A percentile compares a stretch with the other conserved stretches of the same genome.
These are phyloP conservation scores for Incurvaria masculella DNA, from an alignment of 2,888 invertebrate genomes.

Conservation along the genomic window DNA sequence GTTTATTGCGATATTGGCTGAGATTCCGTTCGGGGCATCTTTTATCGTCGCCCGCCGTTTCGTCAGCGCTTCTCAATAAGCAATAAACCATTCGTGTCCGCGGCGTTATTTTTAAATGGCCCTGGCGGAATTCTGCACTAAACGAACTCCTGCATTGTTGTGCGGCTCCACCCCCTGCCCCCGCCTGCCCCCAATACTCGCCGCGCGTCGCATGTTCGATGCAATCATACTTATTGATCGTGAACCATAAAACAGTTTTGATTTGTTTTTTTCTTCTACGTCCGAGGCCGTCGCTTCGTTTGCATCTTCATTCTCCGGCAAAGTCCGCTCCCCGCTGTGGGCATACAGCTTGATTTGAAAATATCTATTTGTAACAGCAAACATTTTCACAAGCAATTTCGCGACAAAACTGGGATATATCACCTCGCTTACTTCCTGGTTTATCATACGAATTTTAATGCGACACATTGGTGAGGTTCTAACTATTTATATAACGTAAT, in stretches of 20 bases:
- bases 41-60: conserved; percentile 47
- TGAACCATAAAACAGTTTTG: neutral
- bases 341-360: too few relatives aligned
- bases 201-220: neutral
- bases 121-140: neutral
- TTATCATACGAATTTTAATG: too few relatives aligned
- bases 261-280: neutral
- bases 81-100: conserved; percentile 54
- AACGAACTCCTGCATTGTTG: neutral
- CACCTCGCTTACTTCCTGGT: too few relatives aligned
- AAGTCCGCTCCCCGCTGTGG: too few relatives aligned
- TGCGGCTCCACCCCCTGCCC: neutral
- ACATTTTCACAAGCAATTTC: too few relatives aligned
- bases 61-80: conserved; percentile 54
- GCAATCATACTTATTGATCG: neutral
- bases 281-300: neutral
- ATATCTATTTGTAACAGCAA: too few relatives aligned
- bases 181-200: neutral
- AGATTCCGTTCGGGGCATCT: conserved; percentile 46
- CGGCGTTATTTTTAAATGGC: conserved; percentile 37
- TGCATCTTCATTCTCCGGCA: too few relatives aligned
- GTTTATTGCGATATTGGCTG: conserved; percentile 51
- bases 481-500: too few relatives aligned
- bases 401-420: too few relatives aligned
- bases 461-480: too few relatives aligned